These are phyloP conservation scores for Epizoanthus scotinus DNA, from an alignment of 92 coral and sea anemone genomes.

Conservation along the genomic window DNA sequence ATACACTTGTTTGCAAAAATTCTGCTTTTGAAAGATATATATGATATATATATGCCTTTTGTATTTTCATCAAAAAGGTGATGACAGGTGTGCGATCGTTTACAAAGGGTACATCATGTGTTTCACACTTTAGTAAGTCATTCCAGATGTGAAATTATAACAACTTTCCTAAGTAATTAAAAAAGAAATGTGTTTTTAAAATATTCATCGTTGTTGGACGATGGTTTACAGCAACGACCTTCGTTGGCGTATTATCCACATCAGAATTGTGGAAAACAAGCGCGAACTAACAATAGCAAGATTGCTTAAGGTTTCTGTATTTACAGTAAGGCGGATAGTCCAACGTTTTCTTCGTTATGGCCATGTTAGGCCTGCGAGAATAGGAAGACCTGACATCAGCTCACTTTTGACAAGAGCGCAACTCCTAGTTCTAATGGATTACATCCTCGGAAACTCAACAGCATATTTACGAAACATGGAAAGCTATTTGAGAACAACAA, in stretches of 20 bases:
- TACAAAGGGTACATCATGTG: background rate
- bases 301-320: conserved; percentile 19
- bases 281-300: conserved; percentile 10
- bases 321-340: conserved; percentile 23
- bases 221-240: conserved; percentile 49
- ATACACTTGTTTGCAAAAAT: background rate
- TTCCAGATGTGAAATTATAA: background rate
- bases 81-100: conserved; percentile 8
- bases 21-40: background rate
- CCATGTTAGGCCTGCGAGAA: conserved; percentile 29
- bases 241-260: conserved; percentile 36
- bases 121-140: background rate
- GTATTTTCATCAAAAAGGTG: conserved; percentile 7
- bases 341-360: conserved; percentile 35
- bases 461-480: conserved; percentile 39
- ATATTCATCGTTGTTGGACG: conserved; percentile 18
- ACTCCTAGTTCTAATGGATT: conserved; percentile 43
- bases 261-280: conserved; percentile 15
- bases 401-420: conserved; percentile 54
- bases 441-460: conserved; percentile 22
- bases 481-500: conserved; percentile 20
- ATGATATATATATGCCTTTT: background rate
- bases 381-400: conserved; percentile 52
- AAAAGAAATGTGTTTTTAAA: background rate
- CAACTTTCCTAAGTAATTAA: background rate